Base-by-base conservation (phyloP, 2,113 vertebrate genomes). In the Phoenicopterus ruber region DNA sequence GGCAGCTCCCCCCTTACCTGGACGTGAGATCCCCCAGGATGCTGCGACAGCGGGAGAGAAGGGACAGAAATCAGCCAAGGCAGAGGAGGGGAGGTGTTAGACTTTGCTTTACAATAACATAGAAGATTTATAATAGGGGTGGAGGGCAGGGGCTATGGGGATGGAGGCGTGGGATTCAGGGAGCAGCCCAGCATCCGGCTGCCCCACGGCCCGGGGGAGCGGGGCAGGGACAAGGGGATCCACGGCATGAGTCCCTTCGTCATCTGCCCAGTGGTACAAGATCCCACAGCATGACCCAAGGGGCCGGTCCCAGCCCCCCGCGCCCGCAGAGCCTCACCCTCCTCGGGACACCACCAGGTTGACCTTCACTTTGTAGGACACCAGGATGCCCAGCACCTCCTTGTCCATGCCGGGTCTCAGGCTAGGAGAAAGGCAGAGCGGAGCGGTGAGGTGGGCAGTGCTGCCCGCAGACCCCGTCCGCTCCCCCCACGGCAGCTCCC, bases 351-450 rank as follows among this genome's bases (percentile, higher is more conserved):
- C 98, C 92, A 98, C 69, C 44, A 99, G 92, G 88, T 97, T 99
- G 93, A 99, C 98, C 97, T 98, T 99, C 89, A 99, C 97, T 98
- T 98, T 99, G 97, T 99, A 99, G 95, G 98, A 98, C 58, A 99
- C 96, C 72, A 99, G 47, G 81, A 99, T 99, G 96, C 99, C 99
- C 93, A 98, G 97, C 62, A 99, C 98, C 47, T 99, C 98, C 96
- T 99, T 99, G 63, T 99, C 98, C 94, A 98, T 84, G 47, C 98
- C 98, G 0, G 96, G 76, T 83, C 97, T 97, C 97, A 99, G 96
- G 70, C 99, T 99, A 94, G 47, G 79, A 88, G 67, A 46, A 66
- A 94, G 67, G 84, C 49, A 96, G 90, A 96, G 62, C 0, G 3
- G 34, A 32, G 25, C 9, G 1, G 76, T 89, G 74, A 92, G 72